These are phyloP conservation scores for Rallus limicola DNA, from an alignment of 2,113 vertebrate genomes.

Conservation along the genomic window DNA sequence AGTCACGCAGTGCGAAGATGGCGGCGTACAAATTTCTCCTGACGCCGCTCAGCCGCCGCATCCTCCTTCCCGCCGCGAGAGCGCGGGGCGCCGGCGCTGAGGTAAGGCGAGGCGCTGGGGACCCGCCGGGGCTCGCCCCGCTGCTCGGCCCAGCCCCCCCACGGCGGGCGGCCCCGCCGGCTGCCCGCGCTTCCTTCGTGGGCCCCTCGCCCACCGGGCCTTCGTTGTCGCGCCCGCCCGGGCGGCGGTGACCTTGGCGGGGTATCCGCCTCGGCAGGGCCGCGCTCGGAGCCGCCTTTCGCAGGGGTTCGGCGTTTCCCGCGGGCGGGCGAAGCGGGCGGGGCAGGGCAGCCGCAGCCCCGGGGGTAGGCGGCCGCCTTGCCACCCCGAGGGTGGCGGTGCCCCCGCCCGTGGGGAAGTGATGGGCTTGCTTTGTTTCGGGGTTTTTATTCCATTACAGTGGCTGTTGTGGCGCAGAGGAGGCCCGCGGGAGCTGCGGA, in stretches of 20 bases:
- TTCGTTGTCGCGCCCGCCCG: too few species aligned
- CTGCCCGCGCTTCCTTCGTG: too few species aligned
- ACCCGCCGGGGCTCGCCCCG: background rate
- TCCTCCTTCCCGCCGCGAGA: background rate
- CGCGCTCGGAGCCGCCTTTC: too few species aligned
- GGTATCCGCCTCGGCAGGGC: background rate
- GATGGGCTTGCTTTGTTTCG: background rate
- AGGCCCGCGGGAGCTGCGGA: background rate
- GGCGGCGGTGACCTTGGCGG: background rate
- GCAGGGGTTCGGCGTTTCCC: background rate
- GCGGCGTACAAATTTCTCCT: conserved; percentile 56
- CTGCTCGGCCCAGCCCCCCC: too few species aligned
- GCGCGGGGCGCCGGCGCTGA: background rate
- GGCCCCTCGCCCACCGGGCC: background rate
- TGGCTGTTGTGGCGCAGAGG: background rate
- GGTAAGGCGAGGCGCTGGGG: conserved; percentile 31
- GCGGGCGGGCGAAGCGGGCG: background rate
- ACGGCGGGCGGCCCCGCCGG: background rate
- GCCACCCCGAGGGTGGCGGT: background rate
- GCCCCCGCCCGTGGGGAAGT: background rate
- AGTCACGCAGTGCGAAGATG: conserved; percentile 52
- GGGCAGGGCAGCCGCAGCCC: too few species aligned
- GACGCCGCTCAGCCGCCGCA: background rate
- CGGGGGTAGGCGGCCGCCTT: too few species aligned
- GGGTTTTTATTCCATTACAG: too few species aligned